Conservation (phyloP, 2,888 invertebrate genomes). For the Hydrotaea cyrtoneurina region DNA sequence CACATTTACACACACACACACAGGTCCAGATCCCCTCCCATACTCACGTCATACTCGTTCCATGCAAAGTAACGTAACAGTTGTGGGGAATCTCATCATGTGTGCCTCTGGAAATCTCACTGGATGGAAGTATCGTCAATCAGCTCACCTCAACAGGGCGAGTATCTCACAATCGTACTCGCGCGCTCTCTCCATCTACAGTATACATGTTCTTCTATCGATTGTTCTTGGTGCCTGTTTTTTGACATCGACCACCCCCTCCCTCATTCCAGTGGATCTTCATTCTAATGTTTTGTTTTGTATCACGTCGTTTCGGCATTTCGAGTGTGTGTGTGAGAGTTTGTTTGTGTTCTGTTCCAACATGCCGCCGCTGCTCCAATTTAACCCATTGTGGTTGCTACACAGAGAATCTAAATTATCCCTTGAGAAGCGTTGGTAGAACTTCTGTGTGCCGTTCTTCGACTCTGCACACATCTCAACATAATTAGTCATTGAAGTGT, state of each 20-base stretch:
- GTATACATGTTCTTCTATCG: background rate
- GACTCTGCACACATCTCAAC: background rate
- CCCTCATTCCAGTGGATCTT: background rate
- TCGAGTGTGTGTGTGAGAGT: too few species aligned
- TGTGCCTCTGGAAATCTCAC: background rate
- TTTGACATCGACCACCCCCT: background rate
- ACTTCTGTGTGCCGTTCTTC: background rate
- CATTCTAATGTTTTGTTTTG: slow-evolving; percentile 10
- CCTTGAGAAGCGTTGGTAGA: background rate
- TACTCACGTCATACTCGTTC: slow-evolving; percentile 52
- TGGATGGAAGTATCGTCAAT: too few species aligned
- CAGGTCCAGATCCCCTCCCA: slow-evolving; percentile 10
- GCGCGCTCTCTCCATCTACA: background rate
- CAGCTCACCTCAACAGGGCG: background rate
- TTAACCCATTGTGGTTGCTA: slow-evolving; percentile 26
- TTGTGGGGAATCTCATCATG: background rate
- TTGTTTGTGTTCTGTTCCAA: too few species aligned
- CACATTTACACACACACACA: background rate
- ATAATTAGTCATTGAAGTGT: slow-evolving; percentile 8
- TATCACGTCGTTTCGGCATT: background rate
- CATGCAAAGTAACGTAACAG: slow-evolving; percentile 25
- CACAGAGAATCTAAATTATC: background rate
- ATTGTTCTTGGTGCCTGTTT: background rate
- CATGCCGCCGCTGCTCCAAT: background rate
- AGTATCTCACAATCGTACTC: background rate